Evolutionary conservation across 2,113 vertebrate genomes (phyloP).

Genomic region (Prionailurus bengalensis): DNA sequence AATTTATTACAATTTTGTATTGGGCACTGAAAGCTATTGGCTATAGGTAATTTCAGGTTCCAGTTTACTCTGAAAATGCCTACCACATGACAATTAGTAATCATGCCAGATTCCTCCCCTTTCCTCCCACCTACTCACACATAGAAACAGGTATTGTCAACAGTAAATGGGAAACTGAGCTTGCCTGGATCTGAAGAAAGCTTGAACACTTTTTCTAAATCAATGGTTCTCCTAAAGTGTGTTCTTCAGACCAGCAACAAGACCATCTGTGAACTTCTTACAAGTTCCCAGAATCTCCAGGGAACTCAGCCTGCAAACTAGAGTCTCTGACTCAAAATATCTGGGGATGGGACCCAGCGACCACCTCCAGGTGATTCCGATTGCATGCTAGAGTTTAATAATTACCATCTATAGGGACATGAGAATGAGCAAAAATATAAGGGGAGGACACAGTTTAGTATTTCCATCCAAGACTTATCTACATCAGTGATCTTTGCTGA

Average conservation of each 20-base stretch:
- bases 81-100: neutral
- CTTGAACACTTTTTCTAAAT: neutral
- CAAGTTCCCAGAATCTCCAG: neutral
- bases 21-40: neutral
- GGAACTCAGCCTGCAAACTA: neutral
- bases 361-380: neutral
- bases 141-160: neutral
- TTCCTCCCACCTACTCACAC: neutral
- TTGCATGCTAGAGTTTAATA: neutral
- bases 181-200: neutral
- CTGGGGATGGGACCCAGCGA: neutral
- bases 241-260: neutral
- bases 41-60: neutral
- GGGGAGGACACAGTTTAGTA: neutral
- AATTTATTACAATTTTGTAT: slow-evolving; percentile 26
- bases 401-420: neutral
- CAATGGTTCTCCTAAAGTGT: neutral
- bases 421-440: neutral
- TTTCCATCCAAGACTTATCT: neutral
- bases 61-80: slow-evolving; percentile 30
- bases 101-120: neutral
- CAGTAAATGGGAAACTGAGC: neutral
- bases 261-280: neutral
- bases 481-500: neutral
- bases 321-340: neutral